A percentile compares a stretch with the other conserved stretches of the same genome.
Conservation (phyloP, 2,888 invertebrate species). For the Parascotia fuliginaria region DNA sequence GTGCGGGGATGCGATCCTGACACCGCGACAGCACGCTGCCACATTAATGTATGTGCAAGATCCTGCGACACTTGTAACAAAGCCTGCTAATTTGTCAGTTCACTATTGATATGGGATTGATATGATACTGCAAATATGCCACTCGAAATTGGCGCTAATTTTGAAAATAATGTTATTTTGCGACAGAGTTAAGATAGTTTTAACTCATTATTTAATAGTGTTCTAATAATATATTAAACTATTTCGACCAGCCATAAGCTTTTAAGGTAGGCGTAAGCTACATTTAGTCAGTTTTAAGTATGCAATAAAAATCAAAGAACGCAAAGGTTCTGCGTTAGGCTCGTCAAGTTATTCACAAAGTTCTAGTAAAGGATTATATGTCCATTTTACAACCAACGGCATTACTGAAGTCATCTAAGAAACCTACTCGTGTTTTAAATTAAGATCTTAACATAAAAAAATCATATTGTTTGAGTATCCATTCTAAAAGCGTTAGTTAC, state of each 20-base stretch:
- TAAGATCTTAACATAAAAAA: slow-evolving; percentile 29
- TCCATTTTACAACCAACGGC: slow-evolving; percentile 42
- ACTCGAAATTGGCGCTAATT: background rate
- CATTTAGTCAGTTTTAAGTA: slow-evolving; percentile 15
- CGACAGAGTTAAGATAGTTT: background rate
- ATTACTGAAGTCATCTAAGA: slow-evolving; percentile 30
- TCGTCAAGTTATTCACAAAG: slow-evolving; percentile 32
- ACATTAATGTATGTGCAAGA: background rate
- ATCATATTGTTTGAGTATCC: slow-evolving; percentile 1
- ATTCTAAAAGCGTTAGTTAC: background rate
- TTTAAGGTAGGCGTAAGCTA: slow-evolving; percentile 11
- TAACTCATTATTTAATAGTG: too few species aligned
- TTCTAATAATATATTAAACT: too few species aligned
- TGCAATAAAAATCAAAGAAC: slow-evolving; percentile 23
- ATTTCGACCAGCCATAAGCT: too few species aligned
- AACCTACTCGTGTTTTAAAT: slow-evolving; percentile 33
- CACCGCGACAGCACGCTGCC: slow-evolving; percentile 31
- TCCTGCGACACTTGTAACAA: background rate
- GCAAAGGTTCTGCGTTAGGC: slow-evolving; percentile 22
- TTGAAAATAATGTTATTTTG: background rate
- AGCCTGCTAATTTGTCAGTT: slow-evolving; percentile 7
- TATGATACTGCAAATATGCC: background rate
- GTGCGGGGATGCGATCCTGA: slow-evolving; percentile 47
- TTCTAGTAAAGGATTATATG: slow-evolving; percentile 49
- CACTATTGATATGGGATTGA: background rate